phyloP scores from a whole-genome alignment of 1,140 invertebrate genomes.

The Trigoniulus corallinus region DNA sequence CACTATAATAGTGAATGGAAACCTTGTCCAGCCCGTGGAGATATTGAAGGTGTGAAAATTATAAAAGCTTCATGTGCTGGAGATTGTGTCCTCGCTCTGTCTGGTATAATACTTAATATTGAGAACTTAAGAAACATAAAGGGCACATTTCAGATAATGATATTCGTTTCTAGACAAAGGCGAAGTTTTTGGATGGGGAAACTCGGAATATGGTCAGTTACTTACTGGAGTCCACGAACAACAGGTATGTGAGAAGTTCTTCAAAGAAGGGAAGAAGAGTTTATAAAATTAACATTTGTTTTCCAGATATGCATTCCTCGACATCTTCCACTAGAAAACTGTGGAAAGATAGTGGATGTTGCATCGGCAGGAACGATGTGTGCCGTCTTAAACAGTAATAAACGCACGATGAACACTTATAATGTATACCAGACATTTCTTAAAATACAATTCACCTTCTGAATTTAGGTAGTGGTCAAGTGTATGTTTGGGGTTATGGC shows the following conservation, averaged over 20 bases:
- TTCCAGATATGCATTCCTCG: constrained; percentile 41
- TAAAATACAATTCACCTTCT: no score
- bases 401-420: neutral
- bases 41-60: constrained; percentile 46
- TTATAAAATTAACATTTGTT: no score
- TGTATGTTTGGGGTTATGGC: constrained; percentile 87
- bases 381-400: constrained; percentile 54
- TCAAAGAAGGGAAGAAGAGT: no score
- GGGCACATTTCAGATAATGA: neutral
- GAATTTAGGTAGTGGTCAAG: constrained; percentile 58
- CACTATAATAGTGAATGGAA: constrained; percentile 7
- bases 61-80: constrained; percentile 21
- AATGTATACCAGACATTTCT: constrained; percentile 6
- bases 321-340: constrained; percentile 37
- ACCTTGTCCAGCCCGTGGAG: constrained; percentile 37
- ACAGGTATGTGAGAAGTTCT: constrained; percentile 13
- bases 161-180: constrained; percentile 52
- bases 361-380: constrained; percentile 77
- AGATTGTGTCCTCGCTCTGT: constrained; percentile 79
- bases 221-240: constrained; percentile 19
- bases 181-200: constrained; percentile 93
- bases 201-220: constrained; percentile 83
- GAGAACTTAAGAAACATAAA: neutral
- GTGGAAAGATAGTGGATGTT: constrained; percentile 63
- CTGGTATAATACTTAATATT: constrained; percentile 36